A percentile compares a stretch with the other conserved stretches of the same genome.
Evolutionary conservation across 2,888 invertebrate species (phyloP).

Genomic region (Allacma fusca): DNA sequence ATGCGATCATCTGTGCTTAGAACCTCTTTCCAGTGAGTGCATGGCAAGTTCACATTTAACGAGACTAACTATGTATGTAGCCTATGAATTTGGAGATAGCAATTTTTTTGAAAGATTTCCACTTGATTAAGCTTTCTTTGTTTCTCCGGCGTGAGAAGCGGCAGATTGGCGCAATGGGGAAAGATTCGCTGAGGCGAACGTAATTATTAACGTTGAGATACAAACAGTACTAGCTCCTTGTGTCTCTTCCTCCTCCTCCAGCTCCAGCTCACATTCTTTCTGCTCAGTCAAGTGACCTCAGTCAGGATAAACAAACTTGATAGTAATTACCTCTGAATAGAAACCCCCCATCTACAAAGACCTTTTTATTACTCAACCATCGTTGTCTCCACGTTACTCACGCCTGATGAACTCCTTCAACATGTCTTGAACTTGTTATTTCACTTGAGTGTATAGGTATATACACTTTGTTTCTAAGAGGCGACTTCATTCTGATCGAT

Average conservation of each 20-base stretch:
- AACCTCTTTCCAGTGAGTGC: too few relatives aligned
- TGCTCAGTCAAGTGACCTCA: constrained; percentile 36
- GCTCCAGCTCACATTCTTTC: constrained; percentile 27
- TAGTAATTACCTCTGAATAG: constrained; percentile 52
- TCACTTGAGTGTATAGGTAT: too few relatives aligned
- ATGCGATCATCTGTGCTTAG: too few relatives aligned
- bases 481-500: too few relatives aligned
- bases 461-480: neutral
- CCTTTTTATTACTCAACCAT: constrained; percentile 22
- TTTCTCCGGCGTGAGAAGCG: constrained; percentile 23
- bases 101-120: constrained; percentile 26
- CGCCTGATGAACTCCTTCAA: constrained; percentile 42
- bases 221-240: constrained; percentile 1
- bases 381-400: constrained; percentile 47
- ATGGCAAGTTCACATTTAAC: too few relatives aligned
- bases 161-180: constrained; percentile 8
- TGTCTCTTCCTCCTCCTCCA: constrained; percentile 36
- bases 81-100: neutral
- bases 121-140: constrained; percentile 38
- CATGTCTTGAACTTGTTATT: constrained; percentile 30
- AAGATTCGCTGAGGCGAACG: constrained; percentile 29
- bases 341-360: constrained; percentile 36
- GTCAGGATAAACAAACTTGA: constrained; percentile 45
- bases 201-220: constrained; percentile 48
- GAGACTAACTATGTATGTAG: too few relatives aligned